phyloP scores from a whole-genome alignment of 2,888 invertebrate genomes.

The Platycheirus rosarum region DNA sequence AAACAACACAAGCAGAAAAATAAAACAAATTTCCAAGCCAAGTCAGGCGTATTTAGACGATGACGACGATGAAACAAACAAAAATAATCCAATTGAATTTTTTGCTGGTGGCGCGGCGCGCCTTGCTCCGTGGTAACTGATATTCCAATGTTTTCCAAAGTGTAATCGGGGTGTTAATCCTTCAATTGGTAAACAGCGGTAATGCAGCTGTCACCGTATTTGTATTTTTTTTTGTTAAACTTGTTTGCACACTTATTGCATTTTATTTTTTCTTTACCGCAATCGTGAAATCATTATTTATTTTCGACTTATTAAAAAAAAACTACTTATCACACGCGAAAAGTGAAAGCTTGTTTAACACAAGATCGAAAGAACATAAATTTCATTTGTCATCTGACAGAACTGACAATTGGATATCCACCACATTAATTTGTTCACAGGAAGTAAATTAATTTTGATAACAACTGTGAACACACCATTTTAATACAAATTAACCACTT shows the following conservation, averaged over 20 bases:
- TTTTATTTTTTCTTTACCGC: conserved; percentile 11
- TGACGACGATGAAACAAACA: conserved; percentile 53
- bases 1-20: conserved; percentile 22
- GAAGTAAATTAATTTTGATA: conserved; percentile 23
- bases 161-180: conserved; percentile 69
- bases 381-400: conserved; percentile 37
- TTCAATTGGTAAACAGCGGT: conserved; percentile 55
- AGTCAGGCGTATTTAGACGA: conserved; percentile 53
- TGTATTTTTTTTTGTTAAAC: conserved; percentile 28
- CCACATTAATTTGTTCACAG: conserved; percentile 24
- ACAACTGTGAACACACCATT: conserved; percentile 20
- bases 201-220: conserved; percentile 64
- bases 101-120: conserved; percentile 16
- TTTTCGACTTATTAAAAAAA: conserved; percentile 7
- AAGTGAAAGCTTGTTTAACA: conserved; percentile 66
- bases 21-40: conserved; percentile 28
- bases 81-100: conserved; percentile 71
- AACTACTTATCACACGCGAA: conserved; percentile 23
- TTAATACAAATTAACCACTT: conserved; percentile 65
- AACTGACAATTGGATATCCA: conserved; percentile 38
- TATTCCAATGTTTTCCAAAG: conserved; percentile 61
- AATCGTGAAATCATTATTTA: conserved; percentile 13
- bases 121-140: conserved; percentile 46
- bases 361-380: conserved; percentile 11
- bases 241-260: conserved; percentile 26